Evolutionary conservation across 2,113 vertebrate genomes (phyloP).

Genomic region (Parotia lawesii): DNA sequence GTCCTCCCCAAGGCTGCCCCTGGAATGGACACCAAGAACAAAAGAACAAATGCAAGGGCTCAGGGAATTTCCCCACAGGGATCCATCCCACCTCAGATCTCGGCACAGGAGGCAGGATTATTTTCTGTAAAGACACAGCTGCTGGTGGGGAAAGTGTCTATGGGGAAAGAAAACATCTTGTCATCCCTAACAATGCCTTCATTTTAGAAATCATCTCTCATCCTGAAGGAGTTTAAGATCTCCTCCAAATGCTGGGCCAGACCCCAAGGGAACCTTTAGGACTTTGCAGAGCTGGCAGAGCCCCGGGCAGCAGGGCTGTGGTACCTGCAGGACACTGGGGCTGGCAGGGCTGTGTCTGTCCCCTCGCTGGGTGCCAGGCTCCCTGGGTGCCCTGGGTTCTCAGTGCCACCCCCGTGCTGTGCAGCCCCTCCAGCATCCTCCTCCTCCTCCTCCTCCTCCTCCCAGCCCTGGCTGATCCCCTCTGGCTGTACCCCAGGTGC

Average conservation of each 20-base stretch:
- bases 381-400: not conserved
- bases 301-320: not conserved
- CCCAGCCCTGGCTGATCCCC: not conserved
- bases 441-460: not conserved
- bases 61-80: not conserved
- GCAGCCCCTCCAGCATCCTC: not conserved
- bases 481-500: not conserved
- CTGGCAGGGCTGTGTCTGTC: not conserved
- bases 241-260: not conserved
- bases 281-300: not conserved
- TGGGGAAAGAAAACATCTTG: not conserved
- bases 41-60: not conserved
- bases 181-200: not conserved
- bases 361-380: accelerated
- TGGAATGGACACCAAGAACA: accelerated
- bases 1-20: not conserved
- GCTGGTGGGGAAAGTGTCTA: not conserved
- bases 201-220: not conserved
- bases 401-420: not conserved
- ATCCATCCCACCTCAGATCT: not conserved
- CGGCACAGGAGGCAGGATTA: not conserved
- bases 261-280: not conserved
- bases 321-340: accelerated
- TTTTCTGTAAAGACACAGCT: not conserved
- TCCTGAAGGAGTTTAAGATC: not conserved